These are phyloP conservation scores for Dicrurus megarhynchus DNA, from an alignment of 2,113 vertebrate genomes.

Conservation along the genomic window DNA sequence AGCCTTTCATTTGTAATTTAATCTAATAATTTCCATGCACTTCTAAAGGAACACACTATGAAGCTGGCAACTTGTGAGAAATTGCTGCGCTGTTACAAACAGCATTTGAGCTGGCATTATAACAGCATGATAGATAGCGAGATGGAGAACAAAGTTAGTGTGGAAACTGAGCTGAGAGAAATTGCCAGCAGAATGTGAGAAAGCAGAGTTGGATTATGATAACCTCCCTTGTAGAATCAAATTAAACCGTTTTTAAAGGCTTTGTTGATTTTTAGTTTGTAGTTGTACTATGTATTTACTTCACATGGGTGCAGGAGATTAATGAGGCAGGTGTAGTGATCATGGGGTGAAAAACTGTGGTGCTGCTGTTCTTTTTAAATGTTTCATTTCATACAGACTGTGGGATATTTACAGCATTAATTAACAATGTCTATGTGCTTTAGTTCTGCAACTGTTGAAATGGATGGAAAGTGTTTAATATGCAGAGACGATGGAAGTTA, in stretches of 20 bases:
- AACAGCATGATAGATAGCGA: slow-evolving; percentile 51
- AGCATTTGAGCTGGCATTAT: slow-evolving; percentile 68
- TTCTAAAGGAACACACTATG: slow-evolving; percentile 54
- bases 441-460: slow-evolving; percentile 46
- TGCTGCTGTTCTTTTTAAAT: slow-evolving; percentile 44
- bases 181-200: slow-evolving; percentile 18
- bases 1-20: slow-evolving; percentile 73
- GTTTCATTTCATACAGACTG: slow-evolving; percentile 41
- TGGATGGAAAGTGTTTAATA: slow-evolving; percentile 36
- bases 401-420: slow-evolving; percentile 61
- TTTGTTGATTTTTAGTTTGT: slow-evolving; percentile 51
- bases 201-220: slow-evolving; percentile 44
- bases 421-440: slow-evolving; percentile 55
- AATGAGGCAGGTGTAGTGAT: slow-evolving; percentile 31
- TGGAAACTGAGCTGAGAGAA: slow-evolving; percentile 40
- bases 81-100: slow-evolving; percentile 58
- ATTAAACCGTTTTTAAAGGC: slow-evolving; percentile 35
- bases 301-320: slow-evolving; percentile 3
- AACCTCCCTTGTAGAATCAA: slow-evolving; percentile 58
- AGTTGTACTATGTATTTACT: slow-evolving; percentile 47
- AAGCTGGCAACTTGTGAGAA: slow-evolving; percentile 61
- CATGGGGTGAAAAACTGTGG: slow-evolving; percentile 18
- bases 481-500: background rate
- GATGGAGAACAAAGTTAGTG: slow-evolving; percentile 52
- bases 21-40: slow-evolving; percentile 75